Conservation (phyloP, 1,140 invertebrate genomes). For the Drosophila quadrilineata region DNA sequence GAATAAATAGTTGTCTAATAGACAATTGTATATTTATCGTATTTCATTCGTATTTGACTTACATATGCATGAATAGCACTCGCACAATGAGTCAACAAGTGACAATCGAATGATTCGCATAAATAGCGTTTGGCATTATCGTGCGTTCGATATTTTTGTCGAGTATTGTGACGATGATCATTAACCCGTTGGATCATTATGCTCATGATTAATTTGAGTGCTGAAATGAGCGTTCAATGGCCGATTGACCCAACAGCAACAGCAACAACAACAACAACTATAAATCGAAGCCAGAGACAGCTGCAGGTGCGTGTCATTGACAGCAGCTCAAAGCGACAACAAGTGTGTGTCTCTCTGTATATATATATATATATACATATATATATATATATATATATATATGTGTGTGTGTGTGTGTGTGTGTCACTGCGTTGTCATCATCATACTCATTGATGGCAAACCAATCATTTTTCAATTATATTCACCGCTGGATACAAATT, state of each 20-base stretch:
- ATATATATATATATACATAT: too few relatives aligned
- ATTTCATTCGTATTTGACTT: too few relatives aligned
- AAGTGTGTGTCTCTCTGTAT: too few relatives aligned
- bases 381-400: too few relatives aligned
- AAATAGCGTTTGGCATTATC: too few relatives aligned
- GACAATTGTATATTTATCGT: too few relatives aligned
- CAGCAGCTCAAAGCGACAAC: slow-evolving; percentile 53
- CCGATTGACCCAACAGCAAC: slow-evolving; percentile 73
- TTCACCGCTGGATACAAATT: slow-evolving; percentile 80
- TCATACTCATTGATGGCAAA: slow-evolving; percentile 79
- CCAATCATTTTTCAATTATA: slow-evolving; percentile 81
- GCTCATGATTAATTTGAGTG: background rate
- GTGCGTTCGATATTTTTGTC: too few relatives aligned
- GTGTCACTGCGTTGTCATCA: slow-evolving; percentile 66
- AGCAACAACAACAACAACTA: too few relatives aligned
- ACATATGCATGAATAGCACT: slow-evolving; percentile 3
- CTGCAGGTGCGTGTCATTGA: slow-evolving; percentile 66
- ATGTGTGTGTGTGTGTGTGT: too few relatives aligned
- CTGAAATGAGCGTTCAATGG: slow-evolving; percentile 36
- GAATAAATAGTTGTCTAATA: too few relatives aligned
- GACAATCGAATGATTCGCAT: slow-evolving; percentile 15
- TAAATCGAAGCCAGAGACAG: slow-evolving; percentile 49
- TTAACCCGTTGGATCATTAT: background rate
- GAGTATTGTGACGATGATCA: background rate
- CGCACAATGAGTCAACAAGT: slow-evolving; percentile 6